These are phyloP conservation scores for Troides oblongomaculatus DNA, from an alignment of 2,888 invertebrate genomes.

Conservation along the genomic window DNA sequence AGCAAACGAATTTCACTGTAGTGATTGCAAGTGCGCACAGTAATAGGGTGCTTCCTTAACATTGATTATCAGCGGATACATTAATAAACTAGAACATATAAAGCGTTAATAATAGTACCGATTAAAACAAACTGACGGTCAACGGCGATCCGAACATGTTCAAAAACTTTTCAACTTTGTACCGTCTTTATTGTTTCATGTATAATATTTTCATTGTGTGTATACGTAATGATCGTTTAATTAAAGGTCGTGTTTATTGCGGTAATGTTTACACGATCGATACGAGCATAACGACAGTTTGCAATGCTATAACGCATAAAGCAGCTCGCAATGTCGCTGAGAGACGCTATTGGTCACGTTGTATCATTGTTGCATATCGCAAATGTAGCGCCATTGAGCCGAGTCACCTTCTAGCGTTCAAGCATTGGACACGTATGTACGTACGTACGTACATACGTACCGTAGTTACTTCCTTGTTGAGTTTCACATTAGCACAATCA, in stretches of 20 bases:
- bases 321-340: constrained; percentile 26
- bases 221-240: neutral
- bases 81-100: neutral
- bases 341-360: constrained; percentile 27
- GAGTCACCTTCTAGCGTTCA: constrained; percentile 44
- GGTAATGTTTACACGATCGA: constrained; percentile 17
- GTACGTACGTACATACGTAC: constrained; percentile 37
- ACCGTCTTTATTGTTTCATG: no score
- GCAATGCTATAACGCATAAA: constrained; percentile 24
- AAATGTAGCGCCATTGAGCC: constrained; percentile 35
- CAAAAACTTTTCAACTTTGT: no score
- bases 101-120: neutral
- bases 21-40: constrained; percentile 18
- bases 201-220: neutral
- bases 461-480: constrained; percentile 58
- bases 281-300: constrained; percentile 20
- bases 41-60: constrained; percentile 3
- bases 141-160: no score
- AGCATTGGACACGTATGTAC: constrained; percentile 44
- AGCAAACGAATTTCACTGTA: constrained; percentile 23
- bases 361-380: constrained; percentile 39
- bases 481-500: constrained; percentile 60
- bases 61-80: constrained; percentile 1
- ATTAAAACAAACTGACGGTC: no score
- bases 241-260: constrained; percentile 15